Evolutionary conservation across 1,140 invertebrate species (phyloP), one percentile per base, ranked within the genome.

Genomic region (Probaryconus sp.): DNA sequence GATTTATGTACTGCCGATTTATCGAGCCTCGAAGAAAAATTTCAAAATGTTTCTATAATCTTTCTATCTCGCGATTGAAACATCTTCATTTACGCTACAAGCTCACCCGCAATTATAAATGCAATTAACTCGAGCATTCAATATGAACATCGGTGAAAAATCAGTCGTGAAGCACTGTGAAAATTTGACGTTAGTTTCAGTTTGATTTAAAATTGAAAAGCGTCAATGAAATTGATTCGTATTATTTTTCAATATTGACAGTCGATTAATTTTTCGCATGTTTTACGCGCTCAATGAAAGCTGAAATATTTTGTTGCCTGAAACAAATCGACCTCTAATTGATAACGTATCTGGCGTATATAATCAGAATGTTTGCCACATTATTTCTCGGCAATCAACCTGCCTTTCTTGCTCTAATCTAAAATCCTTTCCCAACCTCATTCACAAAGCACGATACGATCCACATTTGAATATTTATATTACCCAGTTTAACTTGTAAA

Each of bases 1-100:
- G 56, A 61, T 61, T 61, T 58, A 61, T 33, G 31, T 37, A 26
- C 13, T 42, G 35, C 21, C 30, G 17, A 17, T 28, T 55, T 14
- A 42, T 55, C 42, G 6, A 45, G 4, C 10, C 21, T 38, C 31
- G 31, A 35, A 35, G 11, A 13, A 11, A 5, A 35, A 3, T 13
- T 13, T 11, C 14, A 13, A 10, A n/a, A 35, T 35, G 31, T 35
- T 10, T 9, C 31, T 35, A 31, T n/a, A n/a, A 31, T 31, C 10
- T 31, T 5, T 31, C 6, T n/a, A n/a, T n/a, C 2, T 2, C n/a
- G 4, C 30, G n/a, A n/a, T n/a, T n/a, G n/a, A n/a, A n/a, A n/a
- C n/a, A n/a, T n/a, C n/a, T n/a, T n/a, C n/a, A n/a, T n/a, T n/a
- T n/a, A n/a, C n/a, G n/a, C n/a, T n/a, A n/a, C n/a, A n/a, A n/a